Percentiles rank a stretch among this genome's conserved stretches.
phyloP scores from a whole-genome alignment of 2,113 vertebrate species.

The Prolemur simus region DNA sequence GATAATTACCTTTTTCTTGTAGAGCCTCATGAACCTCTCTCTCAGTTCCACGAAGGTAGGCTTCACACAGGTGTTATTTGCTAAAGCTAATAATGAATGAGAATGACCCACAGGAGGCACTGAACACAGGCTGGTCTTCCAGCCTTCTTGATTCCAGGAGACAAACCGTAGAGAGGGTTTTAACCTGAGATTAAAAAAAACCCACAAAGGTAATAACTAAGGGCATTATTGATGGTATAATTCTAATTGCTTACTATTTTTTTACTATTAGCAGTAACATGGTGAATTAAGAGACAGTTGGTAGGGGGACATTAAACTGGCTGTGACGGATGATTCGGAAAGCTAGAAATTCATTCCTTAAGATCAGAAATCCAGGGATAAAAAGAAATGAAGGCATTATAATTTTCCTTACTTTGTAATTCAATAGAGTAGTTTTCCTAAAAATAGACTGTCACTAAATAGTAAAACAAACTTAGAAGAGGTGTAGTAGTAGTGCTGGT shows the following conservation, averaged over 20 bases:
- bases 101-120: conserved; percentile 94
- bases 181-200: conserved; percentile 84
- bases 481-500: neutral
- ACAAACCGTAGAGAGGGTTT: conserved; percentile 93
- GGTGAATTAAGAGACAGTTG: neutral
- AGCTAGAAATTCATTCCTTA: conserved; percentile 22
- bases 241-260: neutral
- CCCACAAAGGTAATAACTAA: conserved; percentile 49
- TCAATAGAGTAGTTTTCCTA: neutral
- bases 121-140: conserved; percentile 97
- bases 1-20: conserved; percentile 92
- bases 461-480: neutral
- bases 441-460: neutral
- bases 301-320: neutral
- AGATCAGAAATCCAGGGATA: neutral
- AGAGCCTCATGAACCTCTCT: conserved; percentile 92
- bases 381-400: neutral
- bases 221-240: neutral
- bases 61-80: conserved; percentile 96
- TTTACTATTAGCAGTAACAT: neutral
- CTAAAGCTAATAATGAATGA: conserved; percentile 93
- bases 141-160: conserved; percentile 98
- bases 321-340: neutral
- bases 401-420: conserved; percentile 36
- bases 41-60: conserved; percentile 91